Base-by-base conservation (phyloP, 2,888 invertebrate species). In the Athetis lepigone region DNA sequence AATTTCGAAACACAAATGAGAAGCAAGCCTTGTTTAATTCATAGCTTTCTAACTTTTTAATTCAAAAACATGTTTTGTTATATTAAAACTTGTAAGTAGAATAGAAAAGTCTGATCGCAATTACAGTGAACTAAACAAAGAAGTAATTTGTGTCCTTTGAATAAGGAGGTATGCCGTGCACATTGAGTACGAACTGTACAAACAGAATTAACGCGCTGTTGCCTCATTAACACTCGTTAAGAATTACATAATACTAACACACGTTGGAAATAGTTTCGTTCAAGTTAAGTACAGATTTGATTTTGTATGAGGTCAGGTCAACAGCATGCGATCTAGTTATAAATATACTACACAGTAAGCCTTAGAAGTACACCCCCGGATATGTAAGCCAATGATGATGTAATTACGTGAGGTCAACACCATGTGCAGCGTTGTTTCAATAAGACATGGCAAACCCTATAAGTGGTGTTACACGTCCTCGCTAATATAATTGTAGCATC, bases 1-100 rank as follows among this genome's bases (percentile, higher is more conserved):
- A 63, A 78, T 75, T 77, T 67, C 39, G 52, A 72, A 72, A 75
- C 52, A 74, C 52, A 72, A 70, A 64, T 65, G 49, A 57, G 49
- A 29, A 62, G 16, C 62, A 46, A 59, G 13, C 40, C 60, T 54
- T 64, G 59, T 75, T 64, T 57, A 70, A 64, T 70, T 75, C 52
- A 59, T 59, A 45, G 46, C 75, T 42, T 54, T 61, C 23, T 50
- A 72, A 72, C 74, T 68, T 73, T 70, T 69, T 46, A 52, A 70
- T 59, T 57, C 37, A 36, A 50, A 70, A 25, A 45, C 40, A 49
- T 64, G 49, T 70, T 75, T 60, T 40, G 6, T 46, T 46, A 43
- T 58, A 69, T 57, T 54, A 69, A 62, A 58, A 25, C 40, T 43
- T 39, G 23, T 51, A 50, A 66, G 29, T 39, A 25, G 46, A 73